phyloP scores from a whole-genome alignment of 2,888 invertebrate genomes.

The Erynnis tages region DNA sequence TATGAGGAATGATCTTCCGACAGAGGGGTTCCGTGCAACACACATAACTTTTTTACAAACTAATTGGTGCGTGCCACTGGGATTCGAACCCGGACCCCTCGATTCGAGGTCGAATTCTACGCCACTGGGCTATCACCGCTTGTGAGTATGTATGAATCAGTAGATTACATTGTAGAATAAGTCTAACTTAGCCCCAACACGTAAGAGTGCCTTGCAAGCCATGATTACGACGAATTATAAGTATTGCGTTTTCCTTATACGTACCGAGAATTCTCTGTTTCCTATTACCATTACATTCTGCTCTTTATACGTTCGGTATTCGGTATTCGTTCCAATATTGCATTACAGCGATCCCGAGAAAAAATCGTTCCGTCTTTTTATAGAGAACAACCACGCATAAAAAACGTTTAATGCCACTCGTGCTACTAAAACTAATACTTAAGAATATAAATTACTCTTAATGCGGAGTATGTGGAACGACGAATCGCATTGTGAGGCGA shows the following conservation, averaged over 20 bases:
- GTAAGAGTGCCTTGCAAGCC: no score
- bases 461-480: slow-evolving; percentile 20
- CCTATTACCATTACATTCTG: not conserved
- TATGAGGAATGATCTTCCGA: no score
- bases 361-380: slow-evolving; percentile 11
- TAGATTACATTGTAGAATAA: no score
- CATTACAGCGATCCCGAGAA: not conserved
- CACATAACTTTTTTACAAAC: no score
- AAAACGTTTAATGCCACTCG: slow-evolving; percentile 8
- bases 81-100: no score
- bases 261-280: not conserved
- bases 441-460: slow-evolving; percentile 33
- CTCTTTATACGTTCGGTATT: slow-evolving; percentile 2
- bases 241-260: not conserved
- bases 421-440: slow-evolving; percentile 31
- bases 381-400: not conserved
- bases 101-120: no score
- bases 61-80: no score
- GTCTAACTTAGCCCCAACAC: no score
- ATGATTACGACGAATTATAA: slow-evolving; percentile 1
- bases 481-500: slow-evolving; percentile 36
- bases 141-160: no score
- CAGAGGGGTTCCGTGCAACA: no score
- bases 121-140: no score
- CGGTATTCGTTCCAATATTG: not conserved